Conservation (phyloP, 2,888 invertebrate genomes). For the Priocnemis perturbator region DNA sequence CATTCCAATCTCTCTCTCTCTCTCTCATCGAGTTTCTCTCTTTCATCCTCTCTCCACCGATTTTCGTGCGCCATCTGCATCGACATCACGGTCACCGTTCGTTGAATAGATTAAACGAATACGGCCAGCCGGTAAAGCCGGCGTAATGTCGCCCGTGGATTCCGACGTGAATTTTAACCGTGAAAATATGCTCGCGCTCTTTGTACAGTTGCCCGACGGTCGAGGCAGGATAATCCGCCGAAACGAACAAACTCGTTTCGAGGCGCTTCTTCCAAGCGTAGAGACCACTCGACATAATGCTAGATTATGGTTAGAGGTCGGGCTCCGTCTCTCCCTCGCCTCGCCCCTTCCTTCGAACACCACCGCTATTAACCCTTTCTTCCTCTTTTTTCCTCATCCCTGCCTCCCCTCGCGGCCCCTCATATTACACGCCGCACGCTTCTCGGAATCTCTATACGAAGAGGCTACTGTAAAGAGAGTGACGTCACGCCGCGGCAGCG, state of each 20-base stretch:
- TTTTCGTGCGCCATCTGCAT: slow-evolving; percentile 30
- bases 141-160: slow-evolving; percentile 48
- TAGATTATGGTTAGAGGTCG: slow-evolving; percentile 60
- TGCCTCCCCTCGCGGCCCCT: not conserved
- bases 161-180: slow-evolving; percentile 56
- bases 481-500: too few species aligned
- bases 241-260: slow-evolving; percentile 61
- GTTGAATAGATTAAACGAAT: slow-evolving; percentile 58
- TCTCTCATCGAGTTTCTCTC: slow-evolving; percentile 6
- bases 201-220: slow-evolving; percentile 49
- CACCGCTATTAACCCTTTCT: slow-evolving; percentile 3
- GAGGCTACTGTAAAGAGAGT: too few species aligned
- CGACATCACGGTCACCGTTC: slow-evolving; percentile 39
- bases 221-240: slow-evolving; percentile 58
- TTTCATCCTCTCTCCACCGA: slow-evolving; percentile 16
- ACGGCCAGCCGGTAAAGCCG: slow-evolving; percentile 44
- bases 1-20: not conserved
- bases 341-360: not conserved
- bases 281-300: slow-evolving; percentile 60
- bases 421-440: too few species aligned
- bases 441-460: too few species aligned
- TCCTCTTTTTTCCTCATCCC: slow-evolving; percentile 5
- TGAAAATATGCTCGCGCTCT: slow-evolving; percentile 57
- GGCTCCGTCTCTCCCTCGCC: slow-evolving; percentile 19
- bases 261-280: slow-evolving; percentile 51